These are phyloP conservation scores for Crax fasciolata DNA, from an alignment of 2,797 vertebrate species.

Conservation along the genomic window DNA sequence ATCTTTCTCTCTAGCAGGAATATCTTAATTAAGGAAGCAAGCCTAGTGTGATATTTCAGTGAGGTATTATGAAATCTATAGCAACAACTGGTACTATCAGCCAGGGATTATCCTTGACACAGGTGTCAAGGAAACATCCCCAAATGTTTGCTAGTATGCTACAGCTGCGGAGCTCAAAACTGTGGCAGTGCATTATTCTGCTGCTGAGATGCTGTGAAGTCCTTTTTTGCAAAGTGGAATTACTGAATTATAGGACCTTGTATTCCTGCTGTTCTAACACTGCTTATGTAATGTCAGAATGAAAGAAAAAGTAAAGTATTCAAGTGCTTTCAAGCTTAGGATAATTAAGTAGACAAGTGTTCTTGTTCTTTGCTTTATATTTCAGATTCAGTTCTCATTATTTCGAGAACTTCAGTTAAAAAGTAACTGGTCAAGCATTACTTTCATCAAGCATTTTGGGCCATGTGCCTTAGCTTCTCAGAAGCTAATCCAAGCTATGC, in stretches of 20 bases:
- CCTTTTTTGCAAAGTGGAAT: not conserved
- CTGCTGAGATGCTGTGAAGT: not conserved
- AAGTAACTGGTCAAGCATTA: conserved; percentile 29
- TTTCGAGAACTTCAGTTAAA: conserved; percentile 15
- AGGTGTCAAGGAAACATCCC: not conserved
- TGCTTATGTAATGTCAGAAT: not conserved
- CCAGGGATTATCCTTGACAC: not conserved
- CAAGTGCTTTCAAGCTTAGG: conserved; percentile 4
- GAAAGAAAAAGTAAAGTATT: not conserved
- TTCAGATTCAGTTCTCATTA: conserved; percentile 33
- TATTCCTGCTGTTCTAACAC: not conserved
- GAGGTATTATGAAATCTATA: not conserved
- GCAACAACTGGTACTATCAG: not conserved
- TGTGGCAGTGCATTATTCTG: not conserved
- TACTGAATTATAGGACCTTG: not conserved
- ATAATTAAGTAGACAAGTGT: conserved; percentile 50
- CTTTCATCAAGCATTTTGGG: not conserved
- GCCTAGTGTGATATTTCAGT: not conserved
- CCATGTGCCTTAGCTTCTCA: not conserved
- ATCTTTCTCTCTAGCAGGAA: not conserved
- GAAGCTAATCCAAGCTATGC: not conserved
- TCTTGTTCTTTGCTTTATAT: conserved; percentile 61
- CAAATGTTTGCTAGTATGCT: too few species aligned
- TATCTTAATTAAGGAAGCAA: not conserved
- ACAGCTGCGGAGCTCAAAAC: not conserved